These are phyloP conservation scores for Geopemphigus sp. DNA, from an alignment of 1,140 invertebrate genomes.

Conservation along the genomic window DNA sequence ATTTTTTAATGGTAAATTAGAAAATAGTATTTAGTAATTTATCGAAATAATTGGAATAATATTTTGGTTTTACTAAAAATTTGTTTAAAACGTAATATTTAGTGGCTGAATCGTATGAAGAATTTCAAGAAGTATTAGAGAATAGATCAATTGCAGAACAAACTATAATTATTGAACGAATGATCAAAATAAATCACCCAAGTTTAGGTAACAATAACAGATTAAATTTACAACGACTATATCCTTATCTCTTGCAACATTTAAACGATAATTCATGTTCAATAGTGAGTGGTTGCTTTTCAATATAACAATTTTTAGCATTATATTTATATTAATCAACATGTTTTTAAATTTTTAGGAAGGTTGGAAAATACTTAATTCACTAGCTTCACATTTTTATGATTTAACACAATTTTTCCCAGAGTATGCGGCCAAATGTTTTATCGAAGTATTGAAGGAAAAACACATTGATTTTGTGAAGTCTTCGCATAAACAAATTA, in stretches of 20 bases:
- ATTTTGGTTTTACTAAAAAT: too few relatives aligned
- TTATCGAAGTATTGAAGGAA: constrained; percentile 70
- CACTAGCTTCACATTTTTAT: constrained; percentile 69
- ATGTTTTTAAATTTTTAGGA: constrained; percentile 52
- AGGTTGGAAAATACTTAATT: constrained; percentile 55
- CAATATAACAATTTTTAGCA: not conserved
- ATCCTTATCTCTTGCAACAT: constrained; percentile 72
- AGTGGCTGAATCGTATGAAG: constrained; percentile 67
- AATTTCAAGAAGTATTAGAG: constrained; percentile 65
- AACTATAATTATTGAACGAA: constrained; percentile 70
- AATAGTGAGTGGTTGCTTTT: not conserved
- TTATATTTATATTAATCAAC: too few relatives aligned
- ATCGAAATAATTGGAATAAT: too few relatives aligned
- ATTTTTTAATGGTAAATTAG: too few relatives aligned
- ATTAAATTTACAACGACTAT: constrained; percentile 70
- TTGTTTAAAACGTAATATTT: constrained; percentile 51
- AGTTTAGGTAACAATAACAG: constrained; percentile 74
- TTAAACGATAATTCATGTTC: constrained; percentile 62
- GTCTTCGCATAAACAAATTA: constrained; percentile 13
- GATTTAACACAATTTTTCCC: constrained; percentile 71
- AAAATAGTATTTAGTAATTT: too few relatives aligned
- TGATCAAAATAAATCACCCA: constrained; percentile 83
- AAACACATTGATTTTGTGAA: constrained; percentile 60
- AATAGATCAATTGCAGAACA: constrained; percentile 65
- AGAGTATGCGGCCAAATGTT: constrained; percentile 63